A percentile compares a stretch with the other conserved stretches of the same genome.
These are phyloP conservation scores for Microtus oregoni DNA, from an alignment of 2,113 vertebrate genomes.

Conservation along the genomic window DNA sequence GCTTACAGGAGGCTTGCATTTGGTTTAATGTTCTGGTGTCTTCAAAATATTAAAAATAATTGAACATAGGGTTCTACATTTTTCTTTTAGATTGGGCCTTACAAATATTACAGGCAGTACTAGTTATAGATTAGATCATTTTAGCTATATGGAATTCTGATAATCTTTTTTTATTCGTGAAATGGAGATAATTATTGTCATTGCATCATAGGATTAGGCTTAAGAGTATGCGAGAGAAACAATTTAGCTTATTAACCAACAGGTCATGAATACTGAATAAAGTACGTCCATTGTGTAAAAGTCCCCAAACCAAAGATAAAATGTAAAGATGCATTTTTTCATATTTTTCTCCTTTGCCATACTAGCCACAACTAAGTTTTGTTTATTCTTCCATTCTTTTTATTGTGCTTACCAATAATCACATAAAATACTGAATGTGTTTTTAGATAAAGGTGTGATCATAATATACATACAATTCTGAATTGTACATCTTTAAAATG, in stretches of 20 bases:
- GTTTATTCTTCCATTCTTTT: constrained; percentile 34
- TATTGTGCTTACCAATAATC: constrained; percentile 27
- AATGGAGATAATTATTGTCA: background rate
- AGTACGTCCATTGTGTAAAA: background rate
- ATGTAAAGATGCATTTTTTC: background rate
- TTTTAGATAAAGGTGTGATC: constrained; percentile 22
- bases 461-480: background rate
- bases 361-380: background rate
- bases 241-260: background rate
- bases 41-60: constrained; percentile 1
- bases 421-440: background rate
- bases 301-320: constrained; percentile 29
- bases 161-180: constrained; percentile 29
- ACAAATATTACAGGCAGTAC: background rate
- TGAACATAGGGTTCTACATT: background rate
- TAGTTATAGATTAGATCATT: background rate
- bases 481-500: background rate
- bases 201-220: background rate
- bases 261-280: background rate
- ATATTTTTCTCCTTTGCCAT: background rate
- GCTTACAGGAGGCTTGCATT: background rate
- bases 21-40: background rate
- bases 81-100: background rate
- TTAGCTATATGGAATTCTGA: background rate
- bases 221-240: background rate